Base-by-base conservation (phyloP, 2,797 vertebrate species). In the Sebastolobus alascanus region DNA sequence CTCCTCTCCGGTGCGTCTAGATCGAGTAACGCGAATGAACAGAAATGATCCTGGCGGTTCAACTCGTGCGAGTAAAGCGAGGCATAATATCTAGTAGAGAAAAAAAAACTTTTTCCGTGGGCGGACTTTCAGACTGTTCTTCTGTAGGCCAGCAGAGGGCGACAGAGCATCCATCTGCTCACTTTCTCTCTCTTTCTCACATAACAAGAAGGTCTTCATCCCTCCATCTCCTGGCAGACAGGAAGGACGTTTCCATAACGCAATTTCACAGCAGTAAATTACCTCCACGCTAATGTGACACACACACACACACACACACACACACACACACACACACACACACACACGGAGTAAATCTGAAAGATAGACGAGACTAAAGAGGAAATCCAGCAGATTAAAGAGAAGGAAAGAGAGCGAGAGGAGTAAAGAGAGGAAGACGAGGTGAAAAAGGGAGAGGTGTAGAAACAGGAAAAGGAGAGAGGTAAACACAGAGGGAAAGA, bases 101-200 rank as follows among this genome's bases (percentile, higher is more conserved):
- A n/a, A n/a, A n/a, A n/a, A n/a, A n/a, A n/a, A n/a, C n/a, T n/a
- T n/a, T n/a, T n/a, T 40, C 38, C 38, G 38, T 40, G 50, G 18
- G 8, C 50, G n/a, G 50, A 4, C 8, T n/a, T 4, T 52, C 14
- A 16, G 27, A 59, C 18, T 38, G 66, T 79, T 61, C 46, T 18
- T 4, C 18, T 3, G 40, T 14, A 1, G 0, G 22, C 52, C 84
- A 76, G 40, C 64, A 77, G 80, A 60, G 76, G 80, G 80, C 73
- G 14, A 46, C 73, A 79, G 18, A 61, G 63, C 16, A 0, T 6
- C 14, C 3, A 11, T 18, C 22, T n/a, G 27, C 46, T 12, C 22
- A 40, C 25, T 9, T n/a, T 13, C 72, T 35, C 10, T 50, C 18
- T 16, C 22, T 54, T 11, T 31, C 35, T 66, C 35, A 5, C 13